Base-by-base conservation (phyloP, 2,888 invertebrate species). In the Cephus runcator region DNA sequence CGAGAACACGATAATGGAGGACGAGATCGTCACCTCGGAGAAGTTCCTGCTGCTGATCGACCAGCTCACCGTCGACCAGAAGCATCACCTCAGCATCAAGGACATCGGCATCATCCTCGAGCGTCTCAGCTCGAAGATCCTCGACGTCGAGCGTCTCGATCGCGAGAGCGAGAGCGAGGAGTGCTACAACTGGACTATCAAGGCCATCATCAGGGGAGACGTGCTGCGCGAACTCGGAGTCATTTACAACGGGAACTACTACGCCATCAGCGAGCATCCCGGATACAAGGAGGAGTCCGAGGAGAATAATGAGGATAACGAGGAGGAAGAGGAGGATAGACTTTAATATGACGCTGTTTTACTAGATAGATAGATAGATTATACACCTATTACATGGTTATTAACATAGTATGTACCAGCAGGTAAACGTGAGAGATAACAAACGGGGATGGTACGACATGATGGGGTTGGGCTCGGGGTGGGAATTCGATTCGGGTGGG, bases 151-250 rank as follows among this genome's bases (percentile, higher is more conserved):
- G 93, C 94, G 97, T 85, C 93, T 98, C 86, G 97, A 98, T 92
- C 94, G 98, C 80, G 98, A 98, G 92, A 96, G 96, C 86, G 98
- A 98, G 92, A 97, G 97, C 92, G 97, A 97, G 92, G 97, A 98
- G 92, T 97, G 97, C 91, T 97, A 97, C 94, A 97, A 98, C 92
- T 98, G 98, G 98, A 98, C 98, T 92, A 98, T 98, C 93, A 98
- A 97, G 92, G 98, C 98, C 88, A 97, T 97, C 87, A 98, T 98
- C 90, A 94, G 97, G 81, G 98, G 98, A 76, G 97, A 98, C 92
- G 96, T 97, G 87, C 93, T 98, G 88, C 94, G 97, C 79, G 98
- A 98, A 92, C 93, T 98, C 82, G 98, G 98, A 82, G 97, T 98
- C 86, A 97, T 98, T 91, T 98, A 98, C 93, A 97, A 98, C 92